A percentile compares a stretch with the other conserved stretches of the same genome.
These are phyloP conservation scores for Aphelocoma californica DNA, from an alignment of 2,797 vertebrate genomes.

Conservation along the genomic window DNA sequence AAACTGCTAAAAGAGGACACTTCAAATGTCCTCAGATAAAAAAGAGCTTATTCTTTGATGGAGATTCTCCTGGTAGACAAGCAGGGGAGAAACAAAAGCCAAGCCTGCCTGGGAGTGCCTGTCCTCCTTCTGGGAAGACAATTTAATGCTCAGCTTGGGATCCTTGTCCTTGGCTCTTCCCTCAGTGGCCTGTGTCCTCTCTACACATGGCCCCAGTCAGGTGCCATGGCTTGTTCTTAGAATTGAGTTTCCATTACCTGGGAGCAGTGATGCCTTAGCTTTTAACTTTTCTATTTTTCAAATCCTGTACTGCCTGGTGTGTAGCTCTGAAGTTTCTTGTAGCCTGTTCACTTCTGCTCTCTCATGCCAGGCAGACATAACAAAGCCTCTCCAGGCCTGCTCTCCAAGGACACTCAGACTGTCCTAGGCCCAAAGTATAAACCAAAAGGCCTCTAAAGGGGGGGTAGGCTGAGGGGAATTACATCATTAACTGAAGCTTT, in stretches of 20 bases:
- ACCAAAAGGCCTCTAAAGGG: too few relatives aligned
- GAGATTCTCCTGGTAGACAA: background rate
- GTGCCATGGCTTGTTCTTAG: background rate
- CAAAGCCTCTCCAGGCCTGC: too few relatives aligned
- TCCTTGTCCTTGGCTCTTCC: background rate
- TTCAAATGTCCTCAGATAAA: background rate
- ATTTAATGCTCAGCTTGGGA: background rate
- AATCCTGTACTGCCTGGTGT: too few relatives aligned
- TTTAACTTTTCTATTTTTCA: too few relatives aligned
- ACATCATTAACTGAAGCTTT: too few relatives aligned
- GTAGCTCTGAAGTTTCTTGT: too few relatives aligned
- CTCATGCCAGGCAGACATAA: too few relatives aligned
- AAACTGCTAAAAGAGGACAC: background rate
- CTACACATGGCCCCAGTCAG: accelerated
- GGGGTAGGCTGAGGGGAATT: too few relatives aligned
- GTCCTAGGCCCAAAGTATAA: too few relatives aligned
- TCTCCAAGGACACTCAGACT: too few relatives aligned
- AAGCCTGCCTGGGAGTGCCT: background rate
- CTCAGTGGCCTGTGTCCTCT: background rate
- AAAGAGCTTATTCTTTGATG: background rate
- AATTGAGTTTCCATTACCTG: background rate
- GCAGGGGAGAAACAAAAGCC: background rate
- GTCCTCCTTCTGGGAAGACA: background rate
- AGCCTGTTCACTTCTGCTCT: too few relatives aligned
- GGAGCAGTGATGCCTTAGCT: background rate